Percentiles rank a stretch among this genome's conserved stretches.
Evolutionary conservation across 2,113 vertebrate genomes (phyloP).

Genomic region (Puntigrus tetrazona): DNA sequence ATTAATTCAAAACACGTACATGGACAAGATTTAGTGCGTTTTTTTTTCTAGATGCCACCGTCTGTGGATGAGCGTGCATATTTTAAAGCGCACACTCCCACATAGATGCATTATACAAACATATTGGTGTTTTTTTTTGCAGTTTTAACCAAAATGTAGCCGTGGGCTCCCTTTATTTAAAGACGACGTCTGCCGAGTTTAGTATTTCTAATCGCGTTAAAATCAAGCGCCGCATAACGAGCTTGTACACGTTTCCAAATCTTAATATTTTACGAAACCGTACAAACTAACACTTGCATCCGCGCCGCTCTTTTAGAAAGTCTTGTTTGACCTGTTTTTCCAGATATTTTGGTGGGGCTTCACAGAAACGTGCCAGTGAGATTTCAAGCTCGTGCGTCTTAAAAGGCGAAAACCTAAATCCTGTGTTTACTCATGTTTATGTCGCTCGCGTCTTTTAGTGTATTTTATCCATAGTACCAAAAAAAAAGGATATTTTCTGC

Average conservation of each 20-base stretch:
- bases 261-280: background rate
- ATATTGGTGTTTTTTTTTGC: background rate
- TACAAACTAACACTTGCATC: background rate
- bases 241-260: background rate
- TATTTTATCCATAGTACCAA: no score
- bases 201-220: background rate
- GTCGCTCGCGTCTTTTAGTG: background rate
- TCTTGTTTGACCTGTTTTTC: background rate
- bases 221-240: background rate
- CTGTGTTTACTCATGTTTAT: background rate
- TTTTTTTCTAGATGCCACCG: background rate
- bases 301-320: background rate
- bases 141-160: background rate
- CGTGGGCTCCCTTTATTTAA: background rate
- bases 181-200: background rate
- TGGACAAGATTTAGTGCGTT: background rate
- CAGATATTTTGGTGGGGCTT: background rate
- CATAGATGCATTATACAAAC: background rate
- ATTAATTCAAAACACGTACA: slow-evolving; percentile 13
- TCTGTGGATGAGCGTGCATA: background rate
- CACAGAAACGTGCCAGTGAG: slow-evolving; percentile 2
- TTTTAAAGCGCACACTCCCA: background rate
- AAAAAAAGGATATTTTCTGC: background rate
- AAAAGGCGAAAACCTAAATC: background rate
- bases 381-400: background rate